Conservation (phyloP, 1,140 invertebrate species). For the Drosophila tristis region DNA sequence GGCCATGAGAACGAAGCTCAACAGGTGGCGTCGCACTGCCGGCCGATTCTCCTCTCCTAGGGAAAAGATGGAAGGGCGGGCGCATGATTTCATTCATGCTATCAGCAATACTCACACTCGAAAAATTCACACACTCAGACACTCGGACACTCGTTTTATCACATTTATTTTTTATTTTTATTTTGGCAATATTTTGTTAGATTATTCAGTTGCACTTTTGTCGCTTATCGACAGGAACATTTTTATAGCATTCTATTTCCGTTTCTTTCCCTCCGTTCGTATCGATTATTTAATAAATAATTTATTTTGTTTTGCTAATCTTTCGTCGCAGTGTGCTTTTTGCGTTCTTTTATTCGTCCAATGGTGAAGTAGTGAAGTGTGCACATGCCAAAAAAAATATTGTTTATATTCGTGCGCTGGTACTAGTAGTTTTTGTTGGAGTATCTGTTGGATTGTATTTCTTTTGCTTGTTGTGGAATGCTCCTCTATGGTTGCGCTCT, state of each 20-base stretch:
- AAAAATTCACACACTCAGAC: too few species aligned
- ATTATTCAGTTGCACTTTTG: too few species aligned
- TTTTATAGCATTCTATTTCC: constrained; percentile 3
- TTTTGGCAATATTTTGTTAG: too few species aligned
- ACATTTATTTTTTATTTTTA: too few species aligned
- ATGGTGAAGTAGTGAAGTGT: background rate
- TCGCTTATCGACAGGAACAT: background rate
- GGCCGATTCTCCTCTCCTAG: background rate
- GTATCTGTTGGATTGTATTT: constrained; percentile 2
- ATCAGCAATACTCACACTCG: background rate
- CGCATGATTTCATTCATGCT: constrained; percentile 8
- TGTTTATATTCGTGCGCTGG: too few species aligned
- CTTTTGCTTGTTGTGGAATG: background rate
- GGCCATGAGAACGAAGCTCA: background rate
- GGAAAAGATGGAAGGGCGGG: background rate
- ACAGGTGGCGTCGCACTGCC: constrained; percentile 1
- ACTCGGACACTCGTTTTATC: background rate
- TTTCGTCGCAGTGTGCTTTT: background rate
- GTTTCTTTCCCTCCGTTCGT: background rate
- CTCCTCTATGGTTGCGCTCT: too few species aligned
- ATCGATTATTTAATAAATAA: constrained; percentile 11
- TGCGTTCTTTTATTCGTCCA: background rate
- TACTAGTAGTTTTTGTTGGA: too few species aligned
- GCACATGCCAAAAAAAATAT: too few species aligned
- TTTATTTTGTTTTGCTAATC: constrained; percentile 9